Percentiles rank a stretch among this genome's conserved stretches.
Evolutionary conservation across 2,888 invertebrate species (phyloP).

Genomic region (Ochropacha duplaris): DNA sequence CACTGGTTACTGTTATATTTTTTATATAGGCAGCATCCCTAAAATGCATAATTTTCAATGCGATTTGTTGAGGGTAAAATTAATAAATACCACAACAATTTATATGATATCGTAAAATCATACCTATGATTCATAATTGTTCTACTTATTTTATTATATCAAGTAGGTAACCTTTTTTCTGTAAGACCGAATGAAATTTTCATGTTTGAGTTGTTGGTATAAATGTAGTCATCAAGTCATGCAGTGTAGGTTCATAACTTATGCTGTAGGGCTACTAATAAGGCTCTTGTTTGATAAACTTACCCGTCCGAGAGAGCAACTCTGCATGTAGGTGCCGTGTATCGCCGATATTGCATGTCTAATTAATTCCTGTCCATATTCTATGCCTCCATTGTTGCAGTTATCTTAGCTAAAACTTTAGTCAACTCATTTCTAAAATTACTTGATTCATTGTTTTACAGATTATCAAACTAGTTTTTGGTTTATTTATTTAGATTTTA

Average conservation of each 20-base stretch:
- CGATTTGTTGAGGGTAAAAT: too few relatives aligned
- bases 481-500: too few relatives aligned
- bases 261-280: constrained; percentile 16
- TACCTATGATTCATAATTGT: too few relatives aligned
- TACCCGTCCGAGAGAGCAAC: constrained; percentile 9
- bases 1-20: too few relatives aligned
- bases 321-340: constrained; percentile 2
- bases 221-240: constrained; percentile 1
- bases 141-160: too few relatives aligned
- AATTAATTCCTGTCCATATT: constrained; percentile 2
- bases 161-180: not conserved
- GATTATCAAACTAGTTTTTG: too few relatives aligned
- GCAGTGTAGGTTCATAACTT: constrained; percentile 2
- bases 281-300: constrained; percentile 27
- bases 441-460: too few relatives aligned
- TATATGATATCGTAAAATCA: too few relatives aligned
- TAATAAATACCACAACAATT: too few relatives aligned
- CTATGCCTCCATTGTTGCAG: not conserved
- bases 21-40: too few relatives aligned
- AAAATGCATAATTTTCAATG: too few relatives aligned
- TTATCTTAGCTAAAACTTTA: not conserved
- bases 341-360: constrained; percentile 3
- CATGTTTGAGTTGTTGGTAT: too few relatives aligned
- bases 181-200: not conserved
- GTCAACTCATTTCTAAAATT: not conserved